These are phyloP conservation scores for Dione juno DNA, from an alignment of 2,888 invertebrate species.

Conservation along the genomic window DNA sequence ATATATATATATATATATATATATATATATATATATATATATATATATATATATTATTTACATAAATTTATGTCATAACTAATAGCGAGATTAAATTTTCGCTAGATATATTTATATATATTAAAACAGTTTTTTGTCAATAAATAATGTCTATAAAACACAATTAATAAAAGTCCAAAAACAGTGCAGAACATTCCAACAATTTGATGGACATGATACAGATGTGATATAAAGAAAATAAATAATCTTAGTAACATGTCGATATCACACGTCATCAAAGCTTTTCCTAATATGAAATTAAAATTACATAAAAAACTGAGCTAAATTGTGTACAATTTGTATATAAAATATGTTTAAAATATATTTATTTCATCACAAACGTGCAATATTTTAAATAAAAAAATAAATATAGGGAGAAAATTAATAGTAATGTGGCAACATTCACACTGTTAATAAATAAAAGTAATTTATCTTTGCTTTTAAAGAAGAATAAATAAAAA, in stretches of 20 bases:
- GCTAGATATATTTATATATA: not conserved
- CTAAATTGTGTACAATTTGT: not conserved
- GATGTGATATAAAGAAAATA: not conserved
- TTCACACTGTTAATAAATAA: conserved; percentile 17
- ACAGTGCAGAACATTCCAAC: conserved; percentile 10
- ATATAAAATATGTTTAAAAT: not conserved
- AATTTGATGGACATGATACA: not conserved
- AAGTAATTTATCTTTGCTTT: conserved; percentile 24
- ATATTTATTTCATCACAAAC: too few species aligned
- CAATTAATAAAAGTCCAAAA: conserved; percentile 1
- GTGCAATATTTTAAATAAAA: conserved; percentile 28
- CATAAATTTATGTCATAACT: too few species aligned
- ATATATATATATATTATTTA: too few species aligned
- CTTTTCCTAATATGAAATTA: not conserved
- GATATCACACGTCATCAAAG: conserved; percentile 25
- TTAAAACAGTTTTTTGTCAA: not conserved
- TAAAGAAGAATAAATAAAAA: conserved; percentile 36
- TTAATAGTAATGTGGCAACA: not conserved
- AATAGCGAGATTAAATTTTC: too few species aligned
- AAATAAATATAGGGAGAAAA: not conserved
- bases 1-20: too few species aligned
- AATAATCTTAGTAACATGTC: conserved; percentile 14
- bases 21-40: too few species aligned
- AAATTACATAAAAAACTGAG: conserved; percentile 5
- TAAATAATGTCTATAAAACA: conserved; percentile 1